Percentiles rank a stretch among this genome's conserved stretches.
These are phyloP conservation scores for Montipora capricornis DNA, from an alignment of 64 coral and sea anemone genomes.

Conservation along the genomic window DNA sequence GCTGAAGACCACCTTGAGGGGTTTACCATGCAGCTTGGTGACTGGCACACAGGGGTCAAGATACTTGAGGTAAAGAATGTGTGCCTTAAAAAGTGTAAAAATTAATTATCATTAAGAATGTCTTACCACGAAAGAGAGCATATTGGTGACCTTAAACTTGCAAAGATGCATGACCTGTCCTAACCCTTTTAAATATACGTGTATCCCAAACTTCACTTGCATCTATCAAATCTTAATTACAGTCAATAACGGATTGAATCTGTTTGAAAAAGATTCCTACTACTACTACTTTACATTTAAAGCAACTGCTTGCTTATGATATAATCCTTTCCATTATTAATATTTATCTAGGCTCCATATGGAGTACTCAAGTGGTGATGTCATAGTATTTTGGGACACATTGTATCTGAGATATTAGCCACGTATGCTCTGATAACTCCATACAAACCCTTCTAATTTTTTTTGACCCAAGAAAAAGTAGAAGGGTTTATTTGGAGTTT, in stretches of 20 bases:
- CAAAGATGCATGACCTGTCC: conserved; percentile 7
- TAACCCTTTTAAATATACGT: not conserved
- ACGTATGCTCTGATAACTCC: too few species aligned
- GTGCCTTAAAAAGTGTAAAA: conserved; percentile 36
- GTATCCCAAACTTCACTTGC: not conserved
- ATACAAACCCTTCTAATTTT: too few species aligned
- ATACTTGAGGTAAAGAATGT: conserved; percentile 30
- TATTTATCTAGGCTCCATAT: too few species aligned
- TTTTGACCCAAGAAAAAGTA: not conserved
- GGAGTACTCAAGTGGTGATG: too few species aligned
- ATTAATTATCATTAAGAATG: conserved; percentile 34
- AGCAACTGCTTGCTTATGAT: too few species aligned
- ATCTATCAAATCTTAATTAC: not conserved
- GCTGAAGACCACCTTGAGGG: conserved; percentile 41
- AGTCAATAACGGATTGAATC: not conserved
- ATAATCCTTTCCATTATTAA: too few species aligned
- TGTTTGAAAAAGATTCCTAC: not conserved
- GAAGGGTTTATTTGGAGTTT: not conserved
- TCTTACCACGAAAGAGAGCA: not conserved
- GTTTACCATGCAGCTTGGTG: conserved; percentile 18
- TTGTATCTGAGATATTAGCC: too few species aligned
- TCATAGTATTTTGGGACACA: too few species aligned
- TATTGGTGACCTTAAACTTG: not conserved
- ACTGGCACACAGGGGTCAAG: not conserved
- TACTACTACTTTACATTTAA: too few species aligned